phyloP scores from a whole-genome alignment of 2,888 invertebrate species.

The Atrina japonica region DNA sequence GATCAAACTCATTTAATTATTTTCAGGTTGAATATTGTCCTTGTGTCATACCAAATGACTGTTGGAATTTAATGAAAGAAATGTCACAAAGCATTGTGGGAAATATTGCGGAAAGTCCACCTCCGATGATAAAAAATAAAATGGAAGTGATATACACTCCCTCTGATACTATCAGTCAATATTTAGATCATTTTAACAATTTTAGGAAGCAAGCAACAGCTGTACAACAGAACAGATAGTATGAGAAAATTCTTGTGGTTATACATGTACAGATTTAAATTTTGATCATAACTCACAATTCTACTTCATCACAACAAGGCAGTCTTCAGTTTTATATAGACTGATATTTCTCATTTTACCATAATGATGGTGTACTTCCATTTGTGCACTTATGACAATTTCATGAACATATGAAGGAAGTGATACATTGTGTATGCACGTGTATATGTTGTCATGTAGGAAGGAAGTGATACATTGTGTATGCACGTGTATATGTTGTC shows the following conservation, averaged over 20 bases:
- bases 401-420: too few species aligned
- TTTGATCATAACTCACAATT: too few species aligned
- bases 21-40: constrained; percentile 93
- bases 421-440: too few species aligned
- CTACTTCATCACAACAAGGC: too few species aligned
- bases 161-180: constrained; percentile 95
- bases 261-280: neutral
- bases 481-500: too few species aligned
- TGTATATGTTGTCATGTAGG: too few species aligned
- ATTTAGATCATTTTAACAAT: constrained; percentile 94
- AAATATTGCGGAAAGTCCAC: constrained; percentile 84
- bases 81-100: constrained; percentile 95
- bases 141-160: constrained; percentile 94
- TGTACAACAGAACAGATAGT: constrained; percentile 36
- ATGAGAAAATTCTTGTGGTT: neutral
- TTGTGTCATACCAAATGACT: constrained; percentile 92
- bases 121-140: constrained; percentile 87
- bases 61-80: constrained; percentile 95
- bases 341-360: too few species aligned
- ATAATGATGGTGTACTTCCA: too few species aligned
- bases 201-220: constrained; percentile 86
- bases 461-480: too few species aligned
- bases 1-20: neutral
- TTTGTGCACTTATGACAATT: too few species aligned
- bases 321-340: too few species aligned